phyloP scores from a whole-genome alignment of 2,113 vertebrate species.

The Dipodomys ordii region DNA sequence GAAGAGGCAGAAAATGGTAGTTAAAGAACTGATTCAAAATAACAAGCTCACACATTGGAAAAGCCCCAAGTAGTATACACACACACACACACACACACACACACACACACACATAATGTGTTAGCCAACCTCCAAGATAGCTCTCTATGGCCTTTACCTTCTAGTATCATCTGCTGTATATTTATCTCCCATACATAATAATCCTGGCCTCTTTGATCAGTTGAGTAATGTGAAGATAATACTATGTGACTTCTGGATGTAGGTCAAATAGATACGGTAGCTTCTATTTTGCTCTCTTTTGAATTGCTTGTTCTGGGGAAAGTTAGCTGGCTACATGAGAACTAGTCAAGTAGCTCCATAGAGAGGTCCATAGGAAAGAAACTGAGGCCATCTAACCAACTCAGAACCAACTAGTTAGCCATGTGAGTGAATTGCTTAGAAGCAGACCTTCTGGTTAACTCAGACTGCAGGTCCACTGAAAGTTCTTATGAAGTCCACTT shows the following conservation, averaged over 20 bases:
- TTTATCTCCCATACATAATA: not conserved
- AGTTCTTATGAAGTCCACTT: not conserved
- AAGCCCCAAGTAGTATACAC: not conserved
- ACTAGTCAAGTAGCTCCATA: not conserved
- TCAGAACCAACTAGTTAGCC: not conserved
- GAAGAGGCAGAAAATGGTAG: not conserved
- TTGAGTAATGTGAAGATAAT: not conserved
- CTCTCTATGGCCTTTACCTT: not conserved
- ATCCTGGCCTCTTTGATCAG: not conserved
- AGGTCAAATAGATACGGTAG: not conserved
- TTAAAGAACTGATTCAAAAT: not conserved
- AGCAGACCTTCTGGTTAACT: not conserved
- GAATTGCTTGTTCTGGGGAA: not conserved
- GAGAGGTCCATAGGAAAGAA: not conserved
- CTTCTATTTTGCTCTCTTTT: not conserved
- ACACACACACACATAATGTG: not conserved
- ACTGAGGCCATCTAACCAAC: not conserved
- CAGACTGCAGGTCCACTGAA: not conserved
- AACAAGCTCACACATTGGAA: not conserved
- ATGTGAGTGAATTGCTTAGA: not conserved
- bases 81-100: not conserved
- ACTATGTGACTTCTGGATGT: not conserved
- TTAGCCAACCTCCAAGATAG: not conserved
- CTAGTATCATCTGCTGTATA: not conserved
- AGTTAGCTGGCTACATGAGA: not conserved